These are phyloP conservation scores for Aporophyla nigra DNA, from an alignment of 2,888 invertebrate species.

Conservation along the genomic window DNA sequence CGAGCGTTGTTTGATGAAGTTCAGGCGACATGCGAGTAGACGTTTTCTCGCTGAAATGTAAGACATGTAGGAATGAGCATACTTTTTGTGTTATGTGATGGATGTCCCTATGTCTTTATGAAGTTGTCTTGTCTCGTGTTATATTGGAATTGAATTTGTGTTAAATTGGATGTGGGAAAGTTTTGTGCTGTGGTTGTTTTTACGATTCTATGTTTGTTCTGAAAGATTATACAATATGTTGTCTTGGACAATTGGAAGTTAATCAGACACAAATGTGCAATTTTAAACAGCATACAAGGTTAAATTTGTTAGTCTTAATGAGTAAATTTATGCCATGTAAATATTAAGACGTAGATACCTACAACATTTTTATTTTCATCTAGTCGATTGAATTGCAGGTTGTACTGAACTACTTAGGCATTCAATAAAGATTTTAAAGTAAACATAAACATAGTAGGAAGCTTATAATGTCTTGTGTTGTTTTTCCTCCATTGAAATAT, in stretches of 20 bases:
- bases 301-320: too few relatives aligned
- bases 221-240: neutral
- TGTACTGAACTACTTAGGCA: neutral
- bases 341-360: neutral
- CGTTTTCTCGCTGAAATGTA: slow-evolving; percentile 55
- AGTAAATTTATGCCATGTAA: too few relatives aligned
- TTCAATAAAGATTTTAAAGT: neutral
- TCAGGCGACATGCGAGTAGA: slow-evolving; percentile 47
- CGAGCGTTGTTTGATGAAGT: slow-evolving; percentile 54
- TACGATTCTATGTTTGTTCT: neutral
- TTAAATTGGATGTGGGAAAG: slow-evolving; percentile 1
- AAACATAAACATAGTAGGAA: slow-evolving; percentile 21
- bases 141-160: slow-evolving; percentile 49
- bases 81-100: slow-evolving; percentile 57
- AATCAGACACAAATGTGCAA: too few relatives aligned
- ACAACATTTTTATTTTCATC: neutral
- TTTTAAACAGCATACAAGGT: too few relatives aligned
- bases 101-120: slow-evolving; percentile 59
- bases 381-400: neutral
- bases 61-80: slow-evolving; percentile 60
- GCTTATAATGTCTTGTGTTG: slow-evolving; percentile 12
- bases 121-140: slow-evolving; percentile 39
- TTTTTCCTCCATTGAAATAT: slow-evolving; percentile 58
- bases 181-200: neutral
- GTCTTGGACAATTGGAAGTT: neutral